Base-by-base conservation (phyloP, 2,113 vertebrate species). In the Carollia perspicillata region DNA sequence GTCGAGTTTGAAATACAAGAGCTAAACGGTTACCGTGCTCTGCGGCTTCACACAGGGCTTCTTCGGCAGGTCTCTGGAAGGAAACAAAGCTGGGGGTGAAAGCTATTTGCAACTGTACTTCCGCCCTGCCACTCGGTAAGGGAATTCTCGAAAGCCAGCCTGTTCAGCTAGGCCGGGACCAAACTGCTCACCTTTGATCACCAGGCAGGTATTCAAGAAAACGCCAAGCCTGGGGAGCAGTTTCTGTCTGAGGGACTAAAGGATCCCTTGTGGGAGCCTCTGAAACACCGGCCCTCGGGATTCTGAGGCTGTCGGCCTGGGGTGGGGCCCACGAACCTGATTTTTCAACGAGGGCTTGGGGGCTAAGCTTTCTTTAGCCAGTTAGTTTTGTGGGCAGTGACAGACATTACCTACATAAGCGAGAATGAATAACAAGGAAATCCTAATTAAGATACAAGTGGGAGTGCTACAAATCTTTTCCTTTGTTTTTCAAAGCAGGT, bases 51-150 rank as follows among this genome's bases (percentile, higher is more conserved):
- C 58, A 72, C 44, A 95, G 58, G 35, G 78, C 60, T 26, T 99
- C 98, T 95, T 98, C 99, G 58, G 98, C 98, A 84, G 98, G 98
- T 77, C 98, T 98, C 99, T 99, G 97, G 83, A 97, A 94, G 66
- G 96, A 98, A 97, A 98, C 79, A 97, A 96, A 89, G 37, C 51
- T 65, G 40, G 94, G n/a, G 90, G 40, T 93, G 51, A 98, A 81
- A 96, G 63, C 6, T 80, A 9, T 75, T 6, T 69, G 33, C 58
- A 11, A 20, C 40, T 75, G 71, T 28, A 35, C 33, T 63, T 77
- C 65, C 4, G 75, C 28, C 18, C 66, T 69, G 53, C 47, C 51
- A 47, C 60, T 86, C 49, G 6, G 13, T 44, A 75, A 86, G 47
- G 35, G n/a, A 85, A 44, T 79, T 80, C 40, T 63, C 35, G 51